phyloP scores from a whole-genome alignment of 2,888 invertebrate species.

The Chrysolina haemoptera region DNA sequence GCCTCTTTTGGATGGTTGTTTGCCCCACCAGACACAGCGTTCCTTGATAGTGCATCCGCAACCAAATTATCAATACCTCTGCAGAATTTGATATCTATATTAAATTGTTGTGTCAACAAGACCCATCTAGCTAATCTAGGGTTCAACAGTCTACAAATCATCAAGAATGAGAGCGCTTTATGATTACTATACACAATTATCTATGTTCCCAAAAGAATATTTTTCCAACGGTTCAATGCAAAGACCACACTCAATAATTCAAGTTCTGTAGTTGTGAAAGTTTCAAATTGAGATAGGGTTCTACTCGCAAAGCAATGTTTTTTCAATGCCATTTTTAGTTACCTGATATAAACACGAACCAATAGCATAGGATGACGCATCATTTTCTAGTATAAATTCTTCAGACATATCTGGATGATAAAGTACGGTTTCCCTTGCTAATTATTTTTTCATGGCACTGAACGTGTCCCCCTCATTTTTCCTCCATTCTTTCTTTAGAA shows the following conservation, averaged over 20 bases:
- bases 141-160: background rate
- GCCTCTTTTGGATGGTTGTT: background rate
- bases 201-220: background rate
- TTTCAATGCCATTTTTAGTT: background rate
- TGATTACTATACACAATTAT: background rate
- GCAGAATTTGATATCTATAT: background rate
- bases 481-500: no score
- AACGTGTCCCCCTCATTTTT: no score
- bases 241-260: constrained; percentile 5
- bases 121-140: background rate
- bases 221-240: background rate
- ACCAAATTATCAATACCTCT: background rate
- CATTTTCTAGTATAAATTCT: no score
- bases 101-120: background rate
- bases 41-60: background rate
- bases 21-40: background rate
- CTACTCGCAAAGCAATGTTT: constrained; percentile 44
- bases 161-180: background rate
- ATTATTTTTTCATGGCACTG: no score
- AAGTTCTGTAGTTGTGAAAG: constrained; percentile 44
- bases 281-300: constrained; percentile 35
- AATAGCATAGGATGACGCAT: no score
- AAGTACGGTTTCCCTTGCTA: no score
- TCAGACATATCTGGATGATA: no score
- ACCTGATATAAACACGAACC: no score